These are phyloP conservation scores for Tiliacea aurago DNA, from an alignment of 2,888 invertebrate genomes.

Conservation along the genomic window DNA sequence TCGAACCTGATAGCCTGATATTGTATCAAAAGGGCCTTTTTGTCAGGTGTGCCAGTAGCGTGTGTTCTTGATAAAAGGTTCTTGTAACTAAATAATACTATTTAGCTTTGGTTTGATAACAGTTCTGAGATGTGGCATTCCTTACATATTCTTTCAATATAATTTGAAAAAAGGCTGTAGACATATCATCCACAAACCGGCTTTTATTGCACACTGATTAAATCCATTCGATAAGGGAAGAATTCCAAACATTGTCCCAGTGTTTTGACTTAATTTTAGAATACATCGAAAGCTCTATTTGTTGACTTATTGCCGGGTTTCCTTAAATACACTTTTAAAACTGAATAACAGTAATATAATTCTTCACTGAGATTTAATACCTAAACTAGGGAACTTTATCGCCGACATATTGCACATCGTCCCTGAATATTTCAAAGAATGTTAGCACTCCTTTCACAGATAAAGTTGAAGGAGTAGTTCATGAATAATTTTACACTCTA, in stretches of 20 bases:
- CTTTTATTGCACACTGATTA: background rate
- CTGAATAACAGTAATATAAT: too few species aligned
- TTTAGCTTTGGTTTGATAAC: slow-evolving; percentile 27
- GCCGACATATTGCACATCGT: slow-evolving; percentile 9
- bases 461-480: slow-evolving; percentile 34
- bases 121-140: background rate
- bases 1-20: slow-evolving; percentile 48
- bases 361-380: background rate
- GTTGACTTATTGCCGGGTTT: background rate
- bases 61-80: slow-evolving; percentile 36
- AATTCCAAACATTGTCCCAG: background rate
- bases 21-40: slow-evolving; percentile 30
- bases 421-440: slow-evolving; percentile 40
- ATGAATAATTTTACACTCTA: slow-evolving; percentile 50
- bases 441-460: slow-evolving; percentile 13
- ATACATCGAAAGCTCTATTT: background rate
- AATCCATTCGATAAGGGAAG: slow-evolving; percentile 1
- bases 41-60: slow-evolving; percentile 34
- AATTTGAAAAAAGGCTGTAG: background rate
- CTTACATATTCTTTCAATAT: background rate
- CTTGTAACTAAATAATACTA: slow-evolving; percentile 3
- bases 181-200: background rate
- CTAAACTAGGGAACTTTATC: background rate
- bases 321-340: background rate
- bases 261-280: background rate